A percentile compares a stretch with the other conserved stretches of the same genome.
Conservation (phyloP, 2,888 invertebrate species). For the Ophioninae sp. region DNA sequence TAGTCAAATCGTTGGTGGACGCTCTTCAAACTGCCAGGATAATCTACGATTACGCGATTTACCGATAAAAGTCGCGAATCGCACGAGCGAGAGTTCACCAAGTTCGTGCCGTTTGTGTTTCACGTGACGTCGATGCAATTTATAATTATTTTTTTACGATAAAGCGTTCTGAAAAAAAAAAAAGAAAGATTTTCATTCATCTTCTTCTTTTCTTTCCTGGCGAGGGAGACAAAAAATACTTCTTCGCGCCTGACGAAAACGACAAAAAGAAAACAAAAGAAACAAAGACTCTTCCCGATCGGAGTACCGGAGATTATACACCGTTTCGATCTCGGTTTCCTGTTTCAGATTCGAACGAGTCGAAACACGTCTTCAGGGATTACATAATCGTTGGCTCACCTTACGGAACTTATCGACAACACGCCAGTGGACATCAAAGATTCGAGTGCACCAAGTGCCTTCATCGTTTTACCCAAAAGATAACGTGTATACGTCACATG, state of each 20-base stretch:
- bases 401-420: slow-evolving; percentile 24
- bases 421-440: slow-evolving; percentile 37
- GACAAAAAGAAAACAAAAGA: no score
- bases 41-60: no score
- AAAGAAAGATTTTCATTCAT: background rate
- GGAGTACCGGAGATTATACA: background rate
- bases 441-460: slow-evolving; percentile 57
- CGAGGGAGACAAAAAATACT: background rate
- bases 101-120: background rate
- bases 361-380: slow-evolving; percentile 34
- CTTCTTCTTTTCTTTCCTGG: background rate
- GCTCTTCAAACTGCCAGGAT: no score
- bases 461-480: slow-evolving; percentile 61
- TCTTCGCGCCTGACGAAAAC: background rate
- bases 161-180: background rate
- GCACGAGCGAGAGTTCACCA: background rate
- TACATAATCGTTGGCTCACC: slow-evolving; percentile 28
- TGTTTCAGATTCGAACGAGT: slow-evolving; percentile 51
- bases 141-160: slow-evolving; percentile 8
- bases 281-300: background rate
- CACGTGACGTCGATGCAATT: background rate
- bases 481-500: slow-evolving; percentile 68
- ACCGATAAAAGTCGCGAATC: background rate
- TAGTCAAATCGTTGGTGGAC: background rate
- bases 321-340: slow-evolving; percentile 23